Evolutionary conservation across 2,797 vertebrate species (phyloP), one percentile per base, ranked within the genome.

Genomic region (Picus viridis): DNA sequence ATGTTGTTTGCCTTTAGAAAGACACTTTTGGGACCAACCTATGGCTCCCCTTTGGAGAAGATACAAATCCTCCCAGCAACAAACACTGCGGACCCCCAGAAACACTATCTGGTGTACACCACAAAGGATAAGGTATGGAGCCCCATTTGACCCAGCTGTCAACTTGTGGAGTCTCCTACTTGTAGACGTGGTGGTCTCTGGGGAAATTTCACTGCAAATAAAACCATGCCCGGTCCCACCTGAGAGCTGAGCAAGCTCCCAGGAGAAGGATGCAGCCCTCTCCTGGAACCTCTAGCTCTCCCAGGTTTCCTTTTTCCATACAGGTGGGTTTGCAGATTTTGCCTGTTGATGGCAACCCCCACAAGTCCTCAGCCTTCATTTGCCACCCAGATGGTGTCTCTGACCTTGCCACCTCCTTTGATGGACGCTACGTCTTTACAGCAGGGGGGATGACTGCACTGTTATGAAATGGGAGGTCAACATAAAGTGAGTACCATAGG

Each of bases 281-380:
- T 29, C 0, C 2, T 1, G 43, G 72, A 26, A 69, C 10, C 13
- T 20, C 16, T 58, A 59, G 62, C 12, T 23, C 22, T 63, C 26
- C 20, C 71, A 81, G 30, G 7, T 9, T 53, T 13, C 11, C 24
- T 83, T 8, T 92, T 83, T 65, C 79, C 69, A 70, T 67, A 23
- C 67, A 99, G 99, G 97, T 99, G 82, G 99, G 99, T 59, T 97
- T 99, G 89, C 99, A 99, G 97, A 98, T 99, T 81, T 96, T 99
- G 64, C 99, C 99, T 10, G 43, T 99, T 0, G 99, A 99, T 41
- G 99, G 99, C 80, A 99, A 99, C 87, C 99, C 99, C 9, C 98
- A 98, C 96, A 99, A 98, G 93, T 99, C 98, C 29, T 98, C 95
- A 5, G 98, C 98, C 51, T 85, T 98, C 86, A 89, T 99, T 47